Conservation (phyloP, 2,797 vertebrate species). For the Sebastes ruberrimus region DNA sequence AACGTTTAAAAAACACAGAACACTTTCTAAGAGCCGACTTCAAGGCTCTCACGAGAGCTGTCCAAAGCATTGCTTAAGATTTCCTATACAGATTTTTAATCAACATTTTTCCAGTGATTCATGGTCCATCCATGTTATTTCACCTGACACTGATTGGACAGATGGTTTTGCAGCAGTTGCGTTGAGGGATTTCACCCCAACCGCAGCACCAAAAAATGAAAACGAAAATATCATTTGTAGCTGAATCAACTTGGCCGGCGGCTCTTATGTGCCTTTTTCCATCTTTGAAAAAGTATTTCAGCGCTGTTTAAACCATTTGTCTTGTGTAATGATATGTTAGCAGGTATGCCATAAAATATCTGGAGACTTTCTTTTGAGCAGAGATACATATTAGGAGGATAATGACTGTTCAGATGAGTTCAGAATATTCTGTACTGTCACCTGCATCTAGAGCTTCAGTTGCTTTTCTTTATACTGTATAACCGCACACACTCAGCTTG, state of each 20-base stretch:
- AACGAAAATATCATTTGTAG: slow-evolving; percentile 64
- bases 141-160: slow-evolving; percentile 69
- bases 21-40: background rate
- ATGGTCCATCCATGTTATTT: slow-evolving; percentile 53
- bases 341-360: slow-evolving; percentile 34
- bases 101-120: slow-evolving; percentile 54
- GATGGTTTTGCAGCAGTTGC: slow-evolving; percentile 42
- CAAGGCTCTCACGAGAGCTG: background rate
- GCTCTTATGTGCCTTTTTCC: slow-evolving; percentile 16
- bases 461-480: background rate
- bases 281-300: slow-evolving; percentile 31
- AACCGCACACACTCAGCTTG: background rate
- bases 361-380: slow-evolving; percentile 7
- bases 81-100: slow-evolving; percentile 59
- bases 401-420: slow-evolving; percentile 13
- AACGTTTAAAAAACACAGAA: background rate
- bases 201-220: slow-evolving; percentile 35
- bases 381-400: background rate
- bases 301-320: slow-evolving; percentile 30
- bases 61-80: slow-evolving; percentile 32
- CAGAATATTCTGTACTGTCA: background rate
- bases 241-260: slow-evolving; percentile 38
- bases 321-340: slow-evolving; percentile 26
- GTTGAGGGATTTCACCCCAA: slow-evolving; percentile 32
- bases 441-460: background rate